Evolutionary conservation across 2,797 vertebrate genomes (phyloP), one percentile per base, ranked within the genome.

Genomic region (Eleutherodactylus coqui): DNA sequence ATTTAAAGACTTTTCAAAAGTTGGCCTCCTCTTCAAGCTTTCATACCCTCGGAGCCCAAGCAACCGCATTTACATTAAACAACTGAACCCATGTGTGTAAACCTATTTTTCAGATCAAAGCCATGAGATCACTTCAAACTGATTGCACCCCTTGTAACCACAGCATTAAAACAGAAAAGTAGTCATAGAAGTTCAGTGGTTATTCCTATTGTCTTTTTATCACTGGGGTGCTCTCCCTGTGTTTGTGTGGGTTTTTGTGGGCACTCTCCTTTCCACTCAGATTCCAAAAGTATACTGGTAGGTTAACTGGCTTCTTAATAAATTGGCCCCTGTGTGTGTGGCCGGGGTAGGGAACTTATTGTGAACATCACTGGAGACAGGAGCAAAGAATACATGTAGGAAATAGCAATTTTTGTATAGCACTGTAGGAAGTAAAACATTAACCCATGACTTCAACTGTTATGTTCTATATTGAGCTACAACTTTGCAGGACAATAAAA

Each of bases 1-100:
- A 24, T 69, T 69, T 34, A 43, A 73, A 78, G 53, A 43, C 55
- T 78, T n/a, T 36, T 60, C 53, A 41, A 78, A 78, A 41, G 34
- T 38, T 60, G 76, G 34, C 53, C 19, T 43, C 34, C 38, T 58
- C 53, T 78, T 41, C 76, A 53, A 53, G 47, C 29, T 9, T 53
- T 76, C 29, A 38, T 5, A 41, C 45, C 34, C 14, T 76, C 45
- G 21, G n/a, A 10, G 47, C 53, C 29, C 47, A 76, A 47, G 27
- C 75, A 76, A 51, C 76, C 51, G 27, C 32, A 58, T 58, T 58
- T 41, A 21, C n/a, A 34, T 53, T 24, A n/a, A 72, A 72, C 38
- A 73, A 73, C 24, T 73, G 27, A 60, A 78, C 0, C 34, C 38
- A 27, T 16, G 29, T 78, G 51, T 4, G 36, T 41, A 41, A 58